phyloP scores from a whole-genome alignment of 2,797 vertebrate genomes.

The Strix occidentalis region DNA sequence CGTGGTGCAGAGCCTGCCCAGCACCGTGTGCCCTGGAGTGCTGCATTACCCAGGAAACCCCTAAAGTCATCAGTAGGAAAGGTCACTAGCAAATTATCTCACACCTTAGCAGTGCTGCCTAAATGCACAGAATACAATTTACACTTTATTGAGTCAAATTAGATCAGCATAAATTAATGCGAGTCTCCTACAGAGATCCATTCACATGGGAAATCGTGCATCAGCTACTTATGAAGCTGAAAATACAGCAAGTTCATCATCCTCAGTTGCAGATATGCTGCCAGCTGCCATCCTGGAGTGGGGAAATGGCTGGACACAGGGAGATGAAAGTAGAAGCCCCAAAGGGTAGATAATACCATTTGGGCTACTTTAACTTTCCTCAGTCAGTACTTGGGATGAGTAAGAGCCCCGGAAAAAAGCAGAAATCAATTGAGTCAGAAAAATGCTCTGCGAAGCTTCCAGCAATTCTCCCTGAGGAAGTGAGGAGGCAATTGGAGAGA shows the following conservation, averaged over 20 bases:
- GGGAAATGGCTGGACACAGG: background rate
- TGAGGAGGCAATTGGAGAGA: background rate
- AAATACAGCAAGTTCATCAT: slow-evolving; percentile 35
- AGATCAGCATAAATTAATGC: slow-evolving; percentile 46
- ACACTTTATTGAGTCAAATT: slow-evolving; percentile 58
- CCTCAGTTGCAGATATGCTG: background rate
- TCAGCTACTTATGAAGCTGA: slow-evolving; percentile 38
- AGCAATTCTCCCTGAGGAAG: slow-evolving; percentile 18
- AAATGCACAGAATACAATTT: slow-evolving; percentile 35
- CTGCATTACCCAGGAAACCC: background rate
- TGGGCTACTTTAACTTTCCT: background rate
- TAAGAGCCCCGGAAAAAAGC: background rate
- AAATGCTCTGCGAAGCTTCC: background rate
- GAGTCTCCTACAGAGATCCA: slow-evolving; percentile 10
- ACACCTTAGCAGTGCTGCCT: slow-evolving; percentile 4
- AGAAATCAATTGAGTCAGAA: slow-evolving; percentile 12
- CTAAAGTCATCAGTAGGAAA: slow-evolving; percentile 20
- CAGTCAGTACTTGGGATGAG: background rate
- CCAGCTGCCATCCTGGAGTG: background rate
- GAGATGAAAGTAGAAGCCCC: background rate
- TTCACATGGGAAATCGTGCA: slow-evolving; percentile 39
- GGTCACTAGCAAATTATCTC: slow-evolving; percentile 45
- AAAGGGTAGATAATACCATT: background rate
- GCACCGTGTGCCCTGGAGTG: background rate
- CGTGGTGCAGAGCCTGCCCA: background rate